Evolutionary conservation across 2,797 vertebrate genomes (phyloP).

Genomic region (Anas georgica): DNA sequence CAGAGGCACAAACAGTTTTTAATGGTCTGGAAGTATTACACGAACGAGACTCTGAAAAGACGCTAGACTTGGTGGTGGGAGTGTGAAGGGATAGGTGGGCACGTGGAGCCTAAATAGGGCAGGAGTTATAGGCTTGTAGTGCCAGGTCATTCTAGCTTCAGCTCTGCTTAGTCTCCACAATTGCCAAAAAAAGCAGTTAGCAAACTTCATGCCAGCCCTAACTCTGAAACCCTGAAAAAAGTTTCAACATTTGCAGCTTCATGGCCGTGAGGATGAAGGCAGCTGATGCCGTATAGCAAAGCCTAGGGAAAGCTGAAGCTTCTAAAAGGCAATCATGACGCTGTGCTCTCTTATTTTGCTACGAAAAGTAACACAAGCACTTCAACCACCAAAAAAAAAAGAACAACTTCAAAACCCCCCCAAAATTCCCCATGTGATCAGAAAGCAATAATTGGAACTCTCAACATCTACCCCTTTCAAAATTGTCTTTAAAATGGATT

Average conservation of each 20-base stretch:
- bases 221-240: conserved; percentile 56
- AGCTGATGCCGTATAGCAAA: conserved; percentile 53
- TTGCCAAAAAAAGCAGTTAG: background rate
- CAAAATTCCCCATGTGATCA: background rate
- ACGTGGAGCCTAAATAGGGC: background rate
- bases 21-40: conserved; percentile 68
- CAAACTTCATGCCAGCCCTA: conserved; percentile 35
- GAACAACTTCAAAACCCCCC: no score
- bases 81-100: background rate
- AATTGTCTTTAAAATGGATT: conserved; percentile 62
- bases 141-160: background rate
- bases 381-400: background rate
- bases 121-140: background rate
- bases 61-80: conserved; percentile 32
- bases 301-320: conserved; percentile 53
- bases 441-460: conserved; percentile 32
- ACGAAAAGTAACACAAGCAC: conserved; percentile 27
- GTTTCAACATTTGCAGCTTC: background rate
- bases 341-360: conserved; percentile 32
- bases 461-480: conserved; percentile 49
- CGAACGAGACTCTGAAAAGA: conserved; percentile 63
- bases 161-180: conserved; percentile 56
- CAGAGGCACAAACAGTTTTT: conserved; percentile 67
- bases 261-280: background rate
- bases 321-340: conserved; percentile 23